Base-by-base conservation (phyloP, 2,888 invertebrate species). In the Nomada flava region DNA sequence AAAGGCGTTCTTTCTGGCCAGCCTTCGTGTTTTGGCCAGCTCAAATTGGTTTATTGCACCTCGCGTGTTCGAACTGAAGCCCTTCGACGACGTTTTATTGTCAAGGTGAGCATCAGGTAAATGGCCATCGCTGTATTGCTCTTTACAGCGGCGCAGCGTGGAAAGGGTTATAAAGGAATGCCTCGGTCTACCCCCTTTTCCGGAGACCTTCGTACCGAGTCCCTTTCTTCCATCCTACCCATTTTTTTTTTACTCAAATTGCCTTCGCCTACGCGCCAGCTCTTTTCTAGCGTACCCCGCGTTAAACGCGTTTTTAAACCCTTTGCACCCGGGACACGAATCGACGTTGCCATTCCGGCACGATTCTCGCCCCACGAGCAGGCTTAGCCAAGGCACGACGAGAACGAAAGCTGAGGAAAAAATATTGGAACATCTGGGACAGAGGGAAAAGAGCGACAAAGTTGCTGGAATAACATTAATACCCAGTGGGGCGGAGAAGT, bases 21-120 rank as follows among this genome's bases (percentile, higher is more conserved):
- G 71, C 75, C 73, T 81, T 76, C 78, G 69, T 82, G 75, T 84
- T 87, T 79, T 47, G 62, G 73, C 63, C 77, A 85, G 68, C 67
- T 81, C 80, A 63, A 86, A 90, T 89, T 69, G 84, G 79, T 91
- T 91, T 91, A 91, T 90, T 90, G 76, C 88, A 74, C 82, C 82
- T 77, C 82, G 75, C 83, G 79, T 68, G 82, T 55, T 76, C 71
- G 53, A 76, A 53, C 63, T 53, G 76, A 89, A 89, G 89, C 89
- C 86, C 90, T 80, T 86, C 76, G 82, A 52, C 76, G 77, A 52
- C 80, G 82, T 83, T 89, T 91, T 90, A 90, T 90, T 89, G 88
- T 81, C 90, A 88, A 89, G 91, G 89, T 85, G 75, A 89, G 83
- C 86, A 67, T 83, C 85, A 84, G 84, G 86, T 85, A 89, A 84